phyloP scores from a whole-genome alignment of 2,888 invertebrate genomes.

The Drosophila villosipedis region DNA sequence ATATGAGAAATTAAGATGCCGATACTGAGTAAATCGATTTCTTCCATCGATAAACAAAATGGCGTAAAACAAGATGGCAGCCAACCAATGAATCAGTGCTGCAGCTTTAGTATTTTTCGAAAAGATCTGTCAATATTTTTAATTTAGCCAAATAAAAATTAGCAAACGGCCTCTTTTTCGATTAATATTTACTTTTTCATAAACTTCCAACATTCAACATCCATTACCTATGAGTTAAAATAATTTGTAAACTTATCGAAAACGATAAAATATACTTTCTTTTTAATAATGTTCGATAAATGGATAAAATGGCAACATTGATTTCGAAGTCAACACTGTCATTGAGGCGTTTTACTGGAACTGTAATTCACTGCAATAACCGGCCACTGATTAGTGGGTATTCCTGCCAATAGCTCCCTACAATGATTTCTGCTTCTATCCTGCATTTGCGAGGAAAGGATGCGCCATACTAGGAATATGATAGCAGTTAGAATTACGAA shows the following conservation, averaged over 20 bases:
- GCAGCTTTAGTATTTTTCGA: neutral
- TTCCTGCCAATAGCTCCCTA: neutral
- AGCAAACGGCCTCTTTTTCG: no score
- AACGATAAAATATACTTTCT: no score
- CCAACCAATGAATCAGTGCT: neutral
- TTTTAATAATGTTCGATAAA: neutral
- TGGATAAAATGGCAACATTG: neutral
- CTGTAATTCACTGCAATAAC: no score
- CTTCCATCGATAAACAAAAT: neutral
- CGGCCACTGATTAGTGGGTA: neutral
- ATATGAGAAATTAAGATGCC: neutral
- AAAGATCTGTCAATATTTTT: neutral
- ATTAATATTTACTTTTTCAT: no score
- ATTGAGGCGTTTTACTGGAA: no score
- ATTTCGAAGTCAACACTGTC: neutral
- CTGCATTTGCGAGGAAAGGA: neutral
- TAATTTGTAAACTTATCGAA: no score
- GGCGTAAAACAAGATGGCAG: constrained; percentile 24
- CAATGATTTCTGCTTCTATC: neutral
- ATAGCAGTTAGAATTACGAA: neutral
- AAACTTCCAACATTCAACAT: no score
- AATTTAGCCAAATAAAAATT: neutral
- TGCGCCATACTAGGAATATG: neutral
- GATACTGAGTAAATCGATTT: neutral
- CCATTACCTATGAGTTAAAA: no score